A percentile compares a stretch with the other conserved stretches of the same genome.
phyloP scores from a whole-genome alignment of 2,113 vertebrate genomes.

The Entelurus aequoreus region DNA sequence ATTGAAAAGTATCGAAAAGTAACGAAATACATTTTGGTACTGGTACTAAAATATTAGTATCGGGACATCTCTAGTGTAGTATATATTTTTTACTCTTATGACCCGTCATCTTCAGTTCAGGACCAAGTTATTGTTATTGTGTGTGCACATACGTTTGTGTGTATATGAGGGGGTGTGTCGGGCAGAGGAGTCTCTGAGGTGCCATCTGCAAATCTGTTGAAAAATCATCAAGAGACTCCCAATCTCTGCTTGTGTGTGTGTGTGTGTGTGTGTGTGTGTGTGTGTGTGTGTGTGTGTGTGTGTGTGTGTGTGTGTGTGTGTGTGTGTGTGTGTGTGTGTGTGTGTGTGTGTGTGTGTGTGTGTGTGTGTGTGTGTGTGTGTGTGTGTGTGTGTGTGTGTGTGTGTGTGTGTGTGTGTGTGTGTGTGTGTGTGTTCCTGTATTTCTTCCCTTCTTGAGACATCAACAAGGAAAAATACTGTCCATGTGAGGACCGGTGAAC shows the following conservation, averaged over 20 bases:
- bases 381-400: slow-evolving; percentile 28
- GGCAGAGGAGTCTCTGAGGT: slow-evolving; percentile 45
- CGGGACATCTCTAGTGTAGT: background rate
- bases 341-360: slow-evolving; percentile 35
- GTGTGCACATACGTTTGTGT: slow-evolving; percentile 8
- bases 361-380: slow-evolving; percentile 36
- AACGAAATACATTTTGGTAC: too few species aligned
- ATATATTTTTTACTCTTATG: background rate
- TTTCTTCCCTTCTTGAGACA: too few species aligned
- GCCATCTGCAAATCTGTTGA: slow-evolving; percentile 54
- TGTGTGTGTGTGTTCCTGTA: background rate
- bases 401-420: slow-evolving; percentile 31
- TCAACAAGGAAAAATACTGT: too few species aligned
- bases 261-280: slow-evolving; percentile 34
- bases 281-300: slow-evolving; percentile 32
- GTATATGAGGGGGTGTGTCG: slow-evolving; percentile 10
- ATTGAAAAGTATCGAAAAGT: too few species aligned
- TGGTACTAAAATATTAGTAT: too few species aligned
- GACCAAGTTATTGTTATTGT: slow-evolving; percentile 15
- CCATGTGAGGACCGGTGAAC: too few species aligned
- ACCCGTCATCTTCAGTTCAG: slow-evolving; percentile 13
- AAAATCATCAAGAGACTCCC: slow-evolving; percentile 54
- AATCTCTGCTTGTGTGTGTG: slow-evolving; percentile 17
- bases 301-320: slow-evolving; percentile 29
- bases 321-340: slow-evolving; percentile 32